A percentile compares a stretch with the other conserved stretches of the same genome.
Evolutionary conservation across 2,797 vertebrate genomes (phyloP).

Genomic region (Lutjanus campechanus): DNA sequence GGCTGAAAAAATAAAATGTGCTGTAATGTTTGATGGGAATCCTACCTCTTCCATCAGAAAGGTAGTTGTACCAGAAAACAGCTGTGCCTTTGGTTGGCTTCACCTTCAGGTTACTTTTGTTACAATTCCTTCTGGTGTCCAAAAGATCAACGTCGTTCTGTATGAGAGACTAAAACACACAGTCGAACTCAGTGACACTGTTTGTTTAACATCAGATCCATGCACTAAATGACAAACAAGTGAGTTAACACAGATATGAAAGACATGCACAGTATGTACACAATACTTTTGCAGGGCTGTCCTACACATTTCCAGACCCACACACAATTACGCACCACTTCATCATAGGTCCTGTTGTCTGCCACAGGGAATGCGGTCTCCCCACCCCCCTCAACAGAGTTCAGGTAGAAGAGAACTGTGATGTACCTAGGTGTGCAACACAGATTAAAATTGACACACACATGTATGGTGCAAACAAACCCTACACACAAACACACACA

Average conservation of each 20-base stretch:
- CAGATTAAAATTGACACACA: constrained; percentile 73
- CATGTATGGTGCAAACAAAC: constrained; percentile 57
- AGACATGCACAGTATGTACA: constrained; percentile 61
- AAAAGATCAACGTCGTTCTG: constrained; percentile 95
- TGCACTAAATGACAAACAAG: constrained; percentile 56
- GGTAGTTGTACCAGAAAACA: constrained; percentile 99
- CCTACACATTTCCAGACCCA: constrained; percentile 51
- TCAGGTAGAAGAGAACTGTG: constrained; percentile 99
- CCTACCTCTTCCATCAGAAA: constrained; percentile 96
- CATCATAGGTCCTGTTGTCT: constrained; percentile 98
- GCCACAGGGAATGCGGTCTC: constrained; percentile 99
- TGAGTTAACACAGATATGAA: constrained; percentile 60
- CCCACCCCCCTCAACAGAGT: constrained; percentile 96
- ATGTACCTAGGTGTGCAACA: constrained; percentile 92
- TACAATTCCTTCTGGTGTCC: constrained; percentile 96
- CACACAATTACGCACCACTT: constrained; percentile 90
- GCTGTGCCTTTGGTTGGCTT: constrained; percentile 96
- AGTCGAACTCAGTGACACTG: constrained; percentile 28
- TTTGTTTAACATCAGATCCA: constrained; percentile 1
- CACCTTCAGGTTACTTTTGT: constrained; percentile 96
- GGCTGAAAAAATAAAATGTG: not conserved
- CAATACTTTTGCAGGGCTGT: constrained; percentile 48
- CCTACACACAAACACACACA: constrained; percentile 37
- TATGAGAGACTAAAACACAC: constrained; percentile 91
- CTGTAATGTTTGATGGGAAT: not conserved